Evolutionary conservation across 2,113 vertebrate species (phyloP).

Genomic region (Leptocoma aspasia): DNA sequence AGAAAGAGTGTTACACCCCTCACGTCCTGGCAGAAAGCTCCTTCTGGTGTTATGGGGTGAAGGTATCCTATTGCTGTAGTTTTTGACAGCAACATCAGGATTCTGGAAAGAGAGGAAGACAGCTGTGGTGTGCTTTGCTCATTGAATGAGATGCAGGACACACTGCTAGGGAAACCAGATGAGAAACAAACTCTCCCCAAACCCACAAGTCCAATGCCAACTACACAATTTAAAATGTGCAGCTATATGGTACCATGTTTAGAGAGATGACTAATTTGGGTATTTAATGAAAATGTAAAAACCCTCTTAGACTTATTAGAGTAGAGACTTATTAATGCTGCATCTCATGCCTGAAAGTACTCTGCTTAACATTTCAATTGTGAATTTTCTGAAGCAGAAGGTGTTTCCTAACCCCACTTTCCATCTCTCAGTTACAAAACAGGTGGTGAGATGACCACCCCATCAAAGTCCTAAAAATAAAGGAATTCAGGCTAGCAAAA

Average conservation of each 20-base stretch:
- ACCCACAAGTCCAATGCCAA: neutral
- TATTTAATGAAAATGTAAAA: neutral
- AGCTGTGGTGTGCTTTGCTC: neutral
- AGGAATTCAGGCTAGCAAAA: neutral
- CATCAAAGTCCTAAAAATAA: neutral
- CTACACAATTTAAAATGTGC: neutral
- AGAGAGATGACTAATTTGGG: neutral
- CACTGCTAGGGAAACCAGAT: neutral
- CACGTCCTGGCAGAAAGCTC: neutral
- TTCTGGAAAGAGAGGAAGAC: neutral
- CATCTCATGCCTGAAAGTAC: neutral
- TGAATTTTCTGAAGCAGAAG: neutral
- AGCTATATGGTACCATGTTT: neutral
- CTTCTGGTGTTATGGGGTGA: neutral
- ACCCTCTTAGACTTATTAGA: neutral
- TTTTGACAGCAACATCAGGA: neutral
- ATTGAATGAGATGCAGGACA: neutral
- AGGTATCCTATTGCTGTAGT: neutral
- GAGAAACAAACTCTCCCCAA: neutral
- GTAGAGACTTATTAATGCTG: neutral
- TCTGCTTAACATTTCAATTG: neutral
- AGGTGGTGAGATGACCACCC: neutral
- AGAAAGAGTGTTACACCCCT: neutral
- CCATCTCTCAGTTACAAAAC: neutral
- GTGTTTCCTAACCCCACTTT: neutral